Percentiles rank a stretch among this genome's conserved stretches.
These are phyloP conservation scores for Drosophila nigritarsus DNA, from an alignment of 2,888 invertebrate genomes.

Conservation along the genomic window DNA sequence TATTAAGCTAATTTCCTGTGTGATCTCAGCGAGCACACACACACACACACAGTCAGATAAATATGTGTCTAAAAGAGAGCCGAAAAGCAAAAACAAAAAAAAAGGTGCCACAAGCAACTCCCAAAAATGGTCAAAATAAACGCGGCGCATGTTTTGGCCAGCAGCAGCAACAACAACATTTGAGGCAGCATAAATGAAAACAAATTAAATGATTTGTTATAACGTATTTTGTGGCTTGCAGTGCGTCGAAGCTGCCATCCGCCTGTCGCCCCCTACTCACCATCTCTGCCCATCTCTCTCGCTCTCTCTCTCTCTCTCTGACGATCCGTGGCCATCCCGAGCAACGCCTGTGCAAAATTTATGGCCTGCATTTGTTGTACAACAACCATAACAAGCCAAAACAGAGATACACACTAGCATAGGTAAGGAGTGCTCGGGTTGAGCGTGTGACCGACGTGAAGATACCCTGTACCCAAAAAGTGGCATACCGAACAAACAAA, in stretches of 20 bases:
- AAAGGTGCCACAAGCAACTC: conserved; percentile 45
- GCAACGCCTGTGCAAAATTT: conserved; percentile 62
- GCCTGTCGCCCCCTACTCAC: conserved; percentile 1
- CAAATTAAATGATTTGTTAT: conserved; percentile 60
- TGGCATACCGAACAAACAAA: background rate
- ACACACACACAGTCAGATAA: conserved; percentile 21
- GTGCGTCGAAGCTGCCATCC: conserved; percentile 22
- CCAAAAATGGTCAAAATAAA: conserved; percentile 72
- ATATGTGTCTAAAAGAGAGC: conserved; percentile 32
- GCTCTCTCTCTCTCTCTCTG: conserved; percentile 1
- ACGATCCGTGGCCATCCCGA: conserved; percentile 48
- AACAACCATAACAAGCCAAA: conserved; percentile 31
- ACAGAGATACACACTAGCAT: conserved; percentile 25
- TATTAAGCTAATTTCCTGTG: conserved; percentile 71
- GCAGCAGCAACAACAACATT: conserved; percentile 33
- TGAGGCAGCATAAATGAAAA: conserved; percentile 50
- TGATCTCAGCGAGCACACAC: conserved; percentile 60
- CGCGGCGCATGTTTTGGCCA: conserved; percentile 44
- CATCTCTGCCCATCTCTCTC: background rate
- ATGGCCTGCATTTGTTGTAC: conserved; percentile 61
- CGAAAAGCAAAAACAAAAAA: conserved; percentile 44
- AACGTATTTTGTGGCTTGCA: conserved; percentile 46
- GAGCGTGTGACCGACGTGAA: background rate
- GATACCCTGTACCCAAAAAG: background rate
- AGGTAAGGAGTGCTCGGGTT: conserved; percentile 4